Percentiles rank a stretch among this genome's conserved stretches.
Evolutionary conservation across 2,888 invertebrate genomes (phyloP).

Genomic region (Agriopis marginaria): DNA sequence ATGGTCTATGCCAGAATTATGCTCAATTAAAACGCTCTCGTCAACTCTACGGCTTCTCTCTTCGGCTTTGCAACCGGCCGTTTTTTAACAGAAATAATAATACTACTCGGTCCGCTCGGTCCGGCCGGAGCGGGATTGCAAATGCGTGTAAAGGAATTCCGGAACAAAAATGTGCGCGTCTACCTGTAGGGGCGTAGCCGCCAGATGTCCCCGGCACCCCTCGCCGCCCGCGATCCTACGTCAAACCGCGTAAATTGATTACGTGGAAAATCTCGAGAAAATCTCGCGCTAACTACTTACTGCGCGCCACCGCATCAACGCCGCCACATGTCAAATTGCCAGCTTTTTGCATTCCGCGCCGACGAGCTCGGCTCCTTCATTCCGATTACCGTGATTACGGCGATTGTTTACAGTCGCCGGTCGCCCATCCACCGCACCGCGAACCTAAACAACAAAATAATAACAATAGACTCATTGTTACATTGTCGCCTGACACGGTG

Average conservation of each 20-base stretch:
- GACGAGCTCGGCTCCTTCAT: constrained; percentile 57
- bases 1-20: constrained; percentile 40
- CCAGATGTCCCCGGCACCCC: constrained; percentile 62
- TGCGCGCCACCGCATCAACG: constrained; percentile 62
- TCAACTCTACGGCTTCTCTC: constrained; percentile 1
- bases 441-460: constrained; percentile 32
- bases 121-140: constrained; percentile 75
- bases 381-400: constrained; percentile 64
- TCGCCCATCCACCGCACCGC: constrained; percentile 12
- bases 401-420: constrained; percentile 61
- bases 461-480: constrained; percentile 47
- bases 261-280: constrained; percentile 82
- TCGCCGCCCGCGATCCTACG: constrained; percentile 62
- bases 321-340: constrained; percentile 67
- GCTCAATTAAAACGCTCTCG: constrained; percentile 38
- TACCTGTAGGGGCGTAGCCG: constrained; percentile 69
- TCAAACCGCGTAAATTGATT: constrained; percentile 79
- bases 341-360: constrained; percentile 70
- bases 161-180: constrained; percentile 78
- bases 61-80: constrained; percentile 39
- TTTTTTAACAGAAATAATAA: constrained; percentile 49
- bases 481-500: constrained; percentile 39
- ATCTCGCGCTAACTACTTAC: constrained; percentile 72
- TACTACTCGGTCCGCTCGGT: constrained; percentile 27
- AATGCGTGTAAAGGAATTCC: constrained; percentile 82